Evolutionary conservation across 2,888 invertebrate species (phyloP), one percentile per base, ranked within the genome.

Genomic region (Patella pellucida): DNA sequence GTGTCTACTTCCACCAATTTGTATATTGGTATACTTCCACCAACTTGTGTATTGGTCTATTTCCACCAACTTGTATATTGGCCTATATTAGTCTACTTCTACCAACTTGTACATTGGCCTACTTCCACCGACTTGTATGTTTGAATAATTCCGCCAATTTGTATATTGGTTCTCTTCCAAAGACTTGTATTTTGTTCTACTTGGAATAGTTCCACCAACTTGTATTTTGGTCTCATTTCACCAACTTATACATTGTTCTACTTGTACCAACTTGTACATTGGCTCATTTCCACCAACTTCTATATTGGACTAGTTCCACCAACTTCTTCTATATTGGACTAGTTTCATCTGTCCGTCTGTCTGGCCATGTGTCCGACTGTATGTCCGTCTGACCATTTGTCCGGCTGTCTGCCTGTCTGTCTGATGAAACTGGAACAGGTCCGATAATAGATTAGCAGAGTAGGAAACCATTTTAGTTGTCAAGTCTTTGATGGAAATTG

Each of bases 61-160:
- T 23, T 69, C 62, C 41, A 62, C 41, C 62, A 23, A 70, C 41
- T 67, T 71, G 71, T 71, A 62, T 75, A 69, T 50, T 71, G 54
- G 70, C 56, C 70, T 74, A 15, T 71, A 15, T 71, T 67, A 31
- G 19, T 69, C 74, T 69, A 51, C 52, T 69, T 74, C 19, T 68
- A 19, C 52, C 52, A 52, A n/a, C 31, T n/a, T 69, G 50, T 74
- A 27, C 31, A 11, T 52, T 54, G 56, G 3, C 5, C 68, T 67
- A 12, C n/a, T 50, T 52, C 23, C 41, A 27, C 41, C 52, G n/a
- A 68, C 31, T 52, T 41, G 41, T 5, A 7, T 31, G 0, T 4
- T 31, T 2, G 3, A n/a, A n/a, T n/a, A n/a, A n/a, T n/a, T n/a
- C n/a, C n/a, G n/a, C n/a, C n/a, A n/a, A n/a, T n/a, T 11, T 69